Evolutionary conservation across 2,797 vertebrate species (phyloP), one percentile per base, ranked within the genome.

Genomic region (Argya squamiceps): DNA sequence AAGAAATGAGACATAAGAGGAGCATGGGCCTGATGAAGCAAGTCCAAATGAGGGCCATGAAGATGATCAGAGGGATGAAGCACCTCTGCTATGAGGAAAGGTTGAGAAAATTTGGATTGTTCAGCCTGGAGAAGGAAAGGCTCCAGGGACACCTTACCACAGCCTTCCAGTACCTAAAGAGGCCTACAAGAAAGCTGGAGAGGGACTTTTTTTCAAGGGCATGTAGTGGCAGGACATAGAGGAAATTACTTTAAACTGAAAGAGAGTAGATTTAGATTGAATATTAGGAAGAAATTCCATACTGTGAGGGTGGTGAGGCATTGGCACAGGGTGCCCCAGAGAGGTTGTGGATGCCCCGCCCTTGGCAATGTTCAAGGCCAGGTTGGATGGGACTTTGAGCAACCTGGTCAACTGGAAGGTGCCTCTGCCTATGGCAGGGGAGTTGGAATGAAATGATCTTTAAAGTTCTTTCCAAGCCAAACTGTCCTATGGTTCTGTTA

Each of bases 1-100:
- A 71, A 92, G 37, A 71, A 89, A 58, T 18, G 41, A 19, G n/a
- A 41, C 26, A 9, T 30, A 60, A 52, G 17, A 52, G 14, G 22
- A 10, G 27, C 0, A 0, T 37, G 22, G 32, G 13, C 22, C 47
- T 75, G 41, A 18, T 62, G 47, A 62, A 62, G 7, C 12, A 67
- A 43, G 34, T 43, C 19, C 41, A 49, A 47, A 75, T 27, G 13
- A 82, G 11, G 11, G 4, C 12, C 50, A 34, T 41, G 12, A 75
- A 68, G 36, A 62, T 49, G 27, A 30, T 41, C 47, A 62, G 36
- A 68, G 15, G 41, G 11, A 55, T 36, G 27, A 41, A 75, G 15
- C 18, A 68, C 13, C 24, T 60, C n/a, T 76, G 16, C 29, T 53
- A 4, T 17, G 24, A 46, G 29, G 13, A 46, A 46, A 76, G 46